Conservation (phyloP, 2,797 vertebrate species). For the Rousettus madagascariensis region DNA sequence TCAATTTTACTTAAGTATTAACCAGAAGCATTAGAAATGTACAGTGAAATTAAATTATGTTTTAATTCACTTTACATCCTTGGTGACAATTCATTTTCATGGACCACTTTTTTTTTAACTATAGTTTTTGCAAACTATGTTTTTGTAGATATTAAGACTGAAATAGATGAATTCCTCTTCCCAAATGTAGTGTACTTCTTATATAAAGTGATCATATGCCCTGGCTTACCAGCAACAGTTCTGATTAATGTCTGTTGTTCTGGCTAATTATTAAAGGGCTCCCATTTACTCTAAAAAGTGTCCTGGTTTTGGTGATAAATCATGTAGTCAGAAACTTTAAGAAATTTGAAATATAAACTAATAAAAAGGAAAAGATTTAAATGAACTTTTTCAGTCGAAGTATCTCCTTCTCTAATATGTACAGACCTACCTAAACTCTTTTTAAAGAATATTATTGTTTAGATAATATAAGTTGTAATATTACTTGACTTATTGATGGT, state of each 20-base stretch:
- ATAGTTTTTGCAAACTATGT: neutral
- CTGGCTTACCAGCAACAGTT: conserved; percentile 4
- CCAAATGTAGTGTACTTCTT: neutral
- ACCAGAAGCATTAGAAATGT: conserved; percentile 7
- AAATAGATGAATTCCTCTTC: conserved; percentile 5
- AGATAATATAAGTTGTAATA: neutral
- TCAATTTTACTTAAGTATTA: conserved; percentile 34
- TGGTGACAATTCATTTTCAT: neutral
- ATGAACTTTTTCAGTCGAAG: neutral
- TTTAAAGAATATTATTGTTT: neutral
- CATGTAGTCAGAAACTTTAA: conserved; percentile 40
- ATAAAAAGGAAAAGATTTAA: conserved; percentile 26
- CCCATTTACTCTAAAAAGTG: conserved; percentile 33
- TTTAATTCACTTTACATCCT: conserved; percentile 32
- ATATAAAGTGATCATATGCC: neutral
- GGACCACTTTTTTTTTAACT: neutral
- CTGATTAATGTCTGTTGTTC: conserved; percentile 43
- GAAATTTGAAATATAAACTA: conserved; percentile 51
- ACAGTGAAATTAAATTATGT: conserved; percentile 49
- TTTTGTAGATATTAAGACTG: neutral
- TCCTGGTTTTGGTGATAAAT: conserved; percentile 46
- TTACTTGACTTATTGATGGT: conserved; percentile 19
- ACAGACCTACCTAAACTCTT: conserved; percentile 1
- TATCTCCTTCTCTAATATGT: conserved; percentile 38
- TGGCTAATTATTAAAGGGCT: conserved; percentile 60